Percentiles rank a stretch among this genome's conserved stretches.
Conservation (phyloP, 2,797 vertebrate genomes). For the Melanotaenia trifasciata region DNA sequence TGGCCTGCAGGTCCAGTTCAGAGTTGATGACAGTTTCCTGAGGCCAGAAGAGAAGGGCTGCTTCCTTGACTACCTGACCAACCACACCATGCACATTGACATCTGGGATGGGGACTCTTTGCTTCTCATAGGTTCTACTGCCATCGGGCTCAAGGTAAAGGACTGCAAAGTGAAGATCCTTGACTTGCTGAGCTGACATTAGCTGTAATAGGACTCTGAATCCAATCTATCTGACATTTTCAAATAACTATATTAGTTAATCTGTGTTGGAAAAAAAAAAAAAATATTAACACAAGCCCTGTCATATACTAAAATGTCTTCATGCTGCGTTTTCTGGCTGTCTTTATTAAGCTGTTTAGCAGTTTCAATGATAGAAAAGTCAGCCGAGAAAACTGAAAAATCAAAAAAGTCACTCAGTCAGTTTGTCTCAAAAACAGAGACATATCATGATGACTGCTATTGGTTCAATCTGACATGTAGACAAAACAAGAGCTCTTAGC, state of each 20-base stretch:
- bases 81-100: slow-evolving; percentile 91
- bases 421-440: not conserved
- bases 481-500: not conserved
- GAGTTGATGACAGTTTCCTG: slow-evolving; percentile 86
- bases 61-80: slow-evolving; percentile 90
- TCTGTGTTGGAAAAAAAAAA: not conserved
- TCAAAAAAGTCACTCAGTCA: not conserved
- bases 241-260: not conserved
- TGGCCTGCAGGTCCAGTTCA: slow-evolving; percentile 89
- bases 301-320: not conserved
- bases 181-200: not conserved
- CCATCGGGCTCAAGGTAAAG: slow-evolving; percentile 90
- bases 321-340: slow-evolving; percentile 3
- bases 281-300: not conserved
- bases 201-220: not conserved
- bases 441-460: not conserved
- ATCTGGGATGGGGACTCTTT: slow-evolving; percentile 94
- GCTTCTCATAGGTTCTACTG: slow-evolving; percentile 91
- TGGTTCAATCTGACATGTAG: not conserved
- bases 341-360: not conserved
- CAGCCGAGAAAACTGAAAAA: not conserved
- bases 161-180: not conserved
- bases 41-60: slow-evolving; percentile 87
- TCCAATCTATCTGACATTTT: not conserved
- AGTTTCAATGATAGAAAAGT: not conserved